Evolutionary conservation across 2,888 invertebrate species (phyloP).

Genomic region (Alviniconcha strummeri): DNA sequence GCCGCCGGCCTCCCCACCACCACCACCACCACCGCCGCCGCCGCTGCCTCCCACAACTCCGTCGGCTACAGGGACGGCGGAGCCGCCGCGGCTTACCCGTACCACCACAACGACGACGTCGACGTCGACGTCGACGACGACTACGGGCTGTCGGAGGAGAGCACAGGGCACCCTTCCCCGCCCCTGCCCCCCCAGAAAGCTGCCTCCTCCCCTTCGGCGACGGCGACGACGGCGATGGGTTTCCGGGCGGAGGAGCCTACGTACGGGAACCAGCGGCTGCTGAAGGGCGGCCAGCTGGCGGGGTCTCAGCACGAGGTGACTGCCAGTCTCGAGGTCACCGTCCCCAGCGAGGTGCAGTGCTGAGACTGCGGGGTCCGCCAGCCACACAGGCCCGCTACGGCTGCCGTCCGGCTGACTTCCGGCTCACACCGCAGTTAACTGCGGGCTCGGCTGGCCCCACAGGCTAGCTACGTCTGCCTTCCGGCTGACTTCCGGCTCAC

Average conservation of each 20-base stretch:
- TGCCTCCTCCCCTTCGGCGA: too few relatives aligned
- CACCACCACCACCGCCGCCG: neutral
- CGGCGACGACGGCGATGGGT: neutral
- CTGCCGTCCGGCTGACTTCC: too few relatives aligned
- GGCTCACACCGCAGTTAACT: too few relatives aligned
- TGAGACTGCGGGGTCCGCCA: neutral
- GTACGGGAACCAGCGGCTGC: constrained; percentile 23
- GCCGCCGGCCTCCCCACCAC: constrained; percentile 1
- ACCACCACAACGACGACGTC: neutral
- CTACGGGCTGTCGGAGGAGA: neutral
- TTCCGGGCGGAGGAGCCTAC: neutral
- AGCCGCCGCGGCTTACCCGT: constrained; percentile 12
- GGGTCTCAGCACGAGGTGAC: neutral
- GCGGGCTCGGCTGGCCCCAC: too few relatives aligned
- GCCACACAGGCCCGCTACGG: too few relatives aligned
- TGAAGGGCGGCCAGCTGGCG: neutral
- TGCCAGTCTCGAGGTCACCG: neutral
- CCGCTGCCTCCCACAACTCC: constrained; percentile 16
- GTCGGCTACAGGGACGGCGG: constrained; percentile 12
- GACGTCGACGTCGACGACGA: neutral
- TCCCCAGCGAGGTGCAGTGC: neutral
- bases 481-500: too few relatives aligned
- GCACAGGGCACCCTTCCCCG: constrained; percentile 4
- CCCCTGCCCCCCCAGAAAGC: neutral
- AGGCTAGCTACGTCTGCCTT: too few relatives aligned